Base-by-base conservation (phyloP, 2,113 vertebrate species). In the Vulpes lagopus region DNA sequence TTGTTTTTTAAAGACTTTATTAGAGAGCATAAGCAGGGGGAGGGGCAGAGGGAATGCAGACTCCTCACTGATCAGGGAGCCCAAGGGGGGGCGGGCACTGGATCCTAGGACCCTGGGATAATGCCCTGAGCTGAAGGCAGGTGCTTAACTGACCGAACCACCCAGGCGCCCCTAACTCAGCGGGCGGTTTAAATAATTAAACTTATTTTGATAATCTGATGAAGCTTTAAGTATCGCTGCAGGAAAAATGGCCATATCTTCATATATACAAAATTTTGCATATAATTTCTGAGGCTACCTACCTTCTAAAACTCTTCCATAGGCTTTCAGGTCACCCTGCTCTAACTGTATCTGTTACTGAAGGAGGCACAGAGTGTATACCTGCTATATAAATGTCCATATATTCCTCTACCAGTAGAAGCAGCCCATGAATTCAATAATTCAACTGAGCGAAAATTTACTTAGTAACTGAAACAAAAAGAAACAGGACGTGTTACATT, bases 371-470 rank as follows among this genome's bases (percentile, higher is more conserved):
- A 74, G 55, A 78, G 16, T 27, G 35, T 32, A 53, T 27, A n/a
- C 16, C 23, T 85, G 14, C 22, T 32, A 23, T 62, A 8, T 57
- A 8, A 30, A 27, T 20, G 27, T 49, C 35, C 23, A 32, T 69
- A 59, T 38, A 51, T 60, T 43, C 67, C 90, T 97, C 73, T 96
- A 51, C 55, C 92, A 49, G 57, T 62, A 82, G 67, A n/a, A 91
- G 2, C 27, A 91, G 69, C 0, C n/a, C 55, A 89, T 92, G 65
- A 59, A 79, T 78, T 57, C 79, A 22, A 7, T 92, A 69, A 67
- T 43, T 95, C 32, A 73, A 11, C 6, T 4, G 71, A 62, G 38
- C 59, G 38, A 92, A 92, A 57, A 78, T 94, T 95, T 76, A 76
- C 32, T 88, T 81, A n/a, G 19, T 79, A 85, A 62, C 43, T 25